Conservation (phyloP, 2,797 vertebrate genomes). For the Stomatorhinus walkeri region DNA sequence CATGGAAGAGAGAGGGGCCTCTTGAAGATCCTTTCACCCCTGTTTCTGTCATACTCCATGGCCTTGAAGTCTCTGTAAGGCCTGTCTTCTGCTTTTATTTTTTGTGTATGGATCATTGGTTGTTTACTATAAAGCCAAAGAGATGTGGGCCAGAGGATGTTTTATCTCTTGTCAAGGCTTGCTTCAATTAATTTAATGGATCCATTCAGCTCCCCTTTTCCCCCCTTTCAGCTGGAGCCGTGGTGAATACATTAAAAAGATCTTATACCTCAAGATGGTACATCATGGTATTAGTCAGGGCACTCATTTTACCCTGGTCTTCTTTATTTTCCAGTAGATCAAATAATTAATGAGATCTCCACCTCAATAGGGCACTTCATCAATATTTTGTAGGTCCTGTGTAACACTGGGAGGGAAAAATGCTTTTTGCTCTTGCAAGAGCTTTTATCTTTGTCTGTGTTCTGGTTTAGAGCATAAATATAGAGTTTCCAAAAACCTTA, state of each 20-base stretch:
- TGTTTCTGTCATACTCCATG: slow-evolving; percentile 72
- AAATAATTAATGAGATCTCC: slow-evolving; percentile 82
- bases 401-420: slow-evolving; percentile 34
- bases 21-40: slow-evolving; percentile 73
- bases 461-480: slow-evolving; percentile 52
- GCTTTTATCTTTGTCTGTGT: slow-evolving; percentile 54
- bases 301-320: slow-evolving; percentile 64
- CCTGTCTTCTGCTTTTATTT: slow-evolving; percentile 56
- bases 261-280: slow-evolving; percentile 97
- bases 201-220: slow-evolving; percentile 83
- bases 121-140: slow-evolving; percentile 89
- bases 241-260: slow-evolving; percentile 96
- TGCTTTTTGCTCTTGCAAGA: slow-evolving; percentile 43
- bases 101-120: slow-evolving; percentile 81
- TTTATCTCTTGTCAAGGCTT: slow-evolving; percentile 96
- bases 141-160: slow-evolving; percentile 84
- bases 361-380: slow-evolving; percentile 63
- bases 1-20: slow-evolving; percentile 44
- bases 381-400: slow-evolving; percentile 60
- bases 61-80: slow-evolving; percentile 81
- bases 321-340: slow-evolving; percentile 61
- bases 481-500: slow-evolving; percentile 54
- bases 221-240: slow-evolving; percentile 79
- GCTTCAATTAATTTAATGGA: slow-evolving; percentile 99
- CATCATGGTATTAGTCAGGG: slow-evolving; percentile 80